Evolutionary conservation across 1,140 invertebrate species (phyloP), one percentile per base, ranked within the genome.

Genomic region (Drosophila gunungcola): DNA sequence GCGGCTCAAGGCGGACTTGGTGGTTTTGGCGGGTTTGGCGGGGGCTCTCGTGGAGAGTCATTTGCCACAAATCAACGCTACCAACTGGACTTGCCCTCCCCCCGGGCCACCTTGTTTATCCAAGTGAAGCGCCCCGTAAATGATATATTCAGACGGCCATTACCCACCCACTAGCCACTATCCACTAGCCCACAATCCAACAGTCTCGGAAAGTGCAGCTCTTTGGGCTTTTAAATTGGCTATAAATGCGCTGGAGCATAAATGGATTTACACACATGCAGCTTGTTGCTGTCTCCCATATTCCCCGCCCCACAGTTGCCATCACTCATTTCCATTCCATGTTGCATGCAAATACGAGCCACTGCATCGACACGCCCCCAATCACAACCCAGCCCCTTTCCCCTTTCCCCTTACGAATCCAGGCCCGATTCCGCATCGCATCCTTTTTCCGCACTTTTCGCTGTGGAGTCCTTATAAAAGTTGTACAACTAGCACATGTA

Each of bases 211-310:
- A 48, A 60, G 45, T 32, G 45, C 45, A 32, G 57, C 72, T 62
- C 68, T 80, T 57, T 78, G 58, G 73, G 57, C 81, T 77, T 77
- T 86, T 70, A 85, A 86, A 85, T 85, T 85, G 82, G 83, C 82
- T 75, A 85, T 85, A 85, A 85, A 86, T 86, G 82, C 82, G 55
- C 78, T 85, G 82, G 64, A 64, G 82, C 82, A 86, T 82, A 86
- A 85, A 85, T 81, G 78, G 82, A 86, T 86, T 85, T 85, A 85
- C 82, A 86, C 83, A 85, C 82, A 85, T 78, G 74, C 78, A 48
- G 81, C 82, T 86, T 86, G 81, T 86, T 88, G 78, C 82, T 75
- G 61, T 54, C 49, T 27, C 48, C 48, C 29, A 5, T 7, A 5
- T 1, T 7, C 29, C 29, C 29, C 0, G 5, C 2, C 29, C 0